Percentiles rank a stretch among this genome's conserved stretches.
phyloP scores from a whole-genome alignment of 2,797 vertebrate species.

The Hemibagrus guttatus region DNA sequence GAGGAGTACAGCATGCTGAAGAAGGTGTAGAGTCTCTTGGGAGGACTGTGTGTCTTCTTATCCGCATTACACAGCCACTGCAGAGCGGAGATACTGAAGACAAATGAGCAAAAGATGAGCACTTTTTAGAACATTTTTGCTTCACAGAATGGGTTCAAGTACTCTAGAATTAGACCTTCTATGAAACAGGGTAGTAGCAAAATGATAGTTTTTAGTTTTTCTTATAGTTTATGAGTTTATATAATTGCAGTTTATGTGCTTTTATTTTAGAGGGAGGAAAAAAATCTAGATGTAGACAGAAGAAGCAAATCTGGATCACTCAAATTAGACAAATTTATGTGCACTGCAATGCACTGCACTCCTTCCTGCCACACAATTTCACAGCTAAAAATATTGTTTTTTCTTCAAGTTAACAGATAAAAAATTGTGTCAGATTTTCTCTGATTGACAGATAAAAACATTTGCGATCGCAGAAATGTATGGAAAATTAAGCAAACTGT shows the following conservation, averaged over 20 bases:
- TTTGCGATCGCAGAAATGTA: too few relatives aligned
- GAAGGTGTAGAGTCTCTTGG: slow-evolving; percentile 86
- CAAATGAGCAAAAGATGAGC: not conserved
- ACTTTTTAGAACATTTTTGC: not conserved
- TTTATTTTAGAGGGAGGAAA: not conserved
- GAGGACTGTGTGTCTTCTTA: slow-evolving; percentile 87
- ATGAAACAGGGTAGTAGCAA: too few relatives aligned
- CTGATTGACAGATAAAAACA: too few relatives aligned
- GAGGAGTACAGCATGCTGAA: slow-evolving; percentile 90
- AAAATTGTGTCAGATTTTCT: too few relatives aligned
- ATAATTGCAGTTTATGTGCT: too few relatives aligned
- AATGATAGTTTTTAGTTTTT: too few relatives aligned
- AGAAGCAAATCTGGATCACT: not conserved
- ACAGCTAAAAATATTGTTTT: too few relatives aligned
- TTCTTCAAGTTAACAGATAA: too few relatives aligned
- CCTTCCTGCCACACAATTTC: too few relatives aligned
- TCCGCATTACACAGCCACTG: slow-evolving; percentile 98
- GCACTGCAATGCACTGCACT: too few relatives aligned
- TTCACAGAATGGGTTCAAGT: not conserved
- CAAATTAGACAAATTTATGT: not conserved
- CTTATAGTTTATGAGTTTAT: too few relatives aligned
- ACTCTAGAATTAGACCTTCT: not conserved
- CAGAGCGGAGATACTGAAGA: slow-evolving; percentile 88
- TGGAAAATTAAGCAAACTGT: too few relatives aligned
- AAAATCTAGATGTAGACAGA: not conserved